phyloP scores from a whole-genome alignment of 2,797 vertebrate species.

The Eurystomus glaucurus region DNA sequence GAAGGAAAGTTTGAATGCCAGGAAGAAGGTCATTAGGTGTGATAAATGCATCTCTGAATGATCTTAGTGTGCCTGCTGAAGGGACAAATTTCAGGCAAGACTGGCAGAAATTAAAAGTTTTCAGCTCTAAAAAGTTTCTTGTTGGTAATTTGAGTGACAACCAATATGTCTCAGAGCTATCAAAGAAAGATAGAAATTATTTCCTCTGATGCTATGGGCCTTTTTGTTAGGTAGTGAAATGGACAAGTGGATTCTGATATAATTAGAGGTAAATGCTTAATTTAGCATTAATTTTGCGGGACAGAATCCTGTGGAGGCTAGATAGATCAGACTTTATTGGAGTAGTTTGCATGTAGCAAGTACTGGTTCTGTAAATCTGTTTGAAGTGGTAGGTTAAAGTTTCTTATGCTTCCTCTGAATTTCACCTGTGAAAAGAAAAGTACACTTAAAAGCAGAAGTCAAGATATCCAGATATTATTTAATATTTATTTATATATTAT shows the following conservation, averaged over 20 bases:
- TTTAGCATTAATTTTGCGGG: neutral
- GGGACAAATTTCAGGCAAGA: neutral
- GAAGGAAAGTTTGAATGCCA: slow-evolving; percentile 11
- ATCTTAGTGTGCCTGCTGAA: neutral
- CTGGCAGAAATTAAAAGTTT: slow-evolving; percentile 18
- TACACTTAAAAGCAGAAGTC: neutral
- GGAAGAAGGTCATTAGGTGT: slow-evolving; percentile 1
- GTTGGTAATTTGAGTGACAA: neutral
- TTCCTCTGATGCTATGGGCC: neutral
- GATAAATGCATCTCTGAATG: slow-evolving; percentile 3
- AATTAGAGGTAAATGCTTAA: neutral
- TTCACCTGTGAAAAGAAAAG: neutral
- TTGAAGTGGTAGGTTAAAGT: neutral
- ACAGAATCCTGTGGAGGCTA: neutral
- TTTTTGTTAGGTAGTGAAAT: neutral
- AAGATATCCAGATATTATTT: neutral
- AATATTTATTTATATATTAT: neutral
- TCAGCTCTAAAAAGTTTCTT: neutral
- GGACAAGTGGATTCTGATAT: neutral
- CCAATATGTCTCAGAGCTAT: neutral
- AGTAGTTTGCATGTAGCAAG: neutral
- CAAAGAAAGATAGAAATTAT: neutral
- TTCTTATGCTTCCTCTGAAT: neutral
- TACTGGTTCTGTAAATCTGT: neutral
- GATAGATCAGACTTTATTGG: neutral